These are phyloP conservation scores for Callinectes sapidus DNA, from an alignment of 2,888 invertebrate species.

Conservation along the genomic window DNA sequence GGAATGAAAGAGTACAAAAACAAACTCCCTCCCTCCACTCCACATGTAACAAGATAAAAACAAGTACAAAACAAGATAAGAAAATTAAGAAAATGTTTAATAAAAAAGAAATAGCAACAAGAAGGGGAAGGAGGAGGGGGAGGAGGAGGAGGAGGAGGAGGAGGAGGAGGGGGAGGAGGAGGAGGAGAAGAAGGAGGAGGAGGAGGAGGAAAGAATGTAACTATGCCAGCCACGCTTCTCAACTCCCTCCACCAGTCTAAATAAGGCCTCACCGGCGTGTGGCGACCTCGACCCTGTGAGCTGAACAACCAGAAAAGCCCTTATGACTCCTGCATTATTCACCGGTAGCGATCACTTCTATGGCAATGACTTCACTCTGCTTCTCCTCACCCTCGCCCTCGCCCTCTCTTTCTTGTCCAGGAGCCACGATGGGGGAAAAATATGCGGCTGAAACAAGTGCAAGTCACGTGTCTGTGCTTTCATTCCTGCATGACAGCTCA, in stretches of 20 bases:
- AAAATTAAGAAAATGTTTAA: too few relatives aligned
- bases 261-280: constrained; percentile 26
- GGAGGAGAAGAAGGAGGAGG: not conserved
- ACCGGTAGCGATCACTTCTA: not conserved
- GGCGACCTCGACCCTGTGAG: constrained; percentile 25
- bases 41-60: too few relatives aligned
- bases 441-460: not conserved
- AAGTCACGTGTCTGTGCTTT: not conserved
- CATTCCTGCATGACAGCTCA: not conserved
- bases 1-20: not conserved
- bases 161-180: not conserved
- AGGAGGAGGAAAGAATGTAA: not conserved
- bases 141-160: constrained; percentile 17
- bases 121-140: not conserved
- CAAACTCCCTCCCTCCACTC: too few relatives aligned
- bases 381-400: not conserved
- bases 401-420: not conserved
- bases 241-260: not conserved
- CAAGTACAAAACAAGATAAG: too few relatives aligned
- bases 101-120: not conserved
- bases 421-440: not conserved
- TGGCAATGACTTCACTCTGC: not conserved
- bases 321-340: not conserved
- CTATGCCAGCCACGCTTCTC: constrained; percentile 1
- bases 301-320: not conserved